phyloP scores from a whole-genome alignment of 2,113 vertebrate species.

The Labeo rohita region DNA sequence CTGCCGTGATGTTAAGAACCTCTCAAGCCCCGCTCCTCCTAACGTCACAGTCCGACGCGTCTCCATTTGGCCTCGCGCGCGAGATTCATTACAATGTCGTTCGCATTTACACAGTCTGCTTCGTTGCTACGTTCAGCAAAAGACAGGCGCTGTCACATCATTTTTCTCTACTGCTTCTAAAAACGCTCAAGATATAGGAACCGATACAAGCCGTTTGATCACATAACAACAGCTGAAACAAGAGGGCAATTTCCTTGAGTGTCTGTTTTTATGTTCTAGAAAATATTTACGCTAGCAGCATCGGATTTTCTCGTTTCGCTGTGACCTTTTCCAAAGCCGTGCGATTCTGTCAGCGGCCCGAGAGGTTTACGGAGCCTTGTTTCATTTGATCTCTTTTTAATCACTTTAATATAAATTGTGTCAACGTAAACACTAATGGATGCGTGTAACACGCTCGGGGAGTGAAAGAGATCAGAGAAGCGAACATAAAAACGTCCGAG shows the following conservation, averaged over 20 bases:
- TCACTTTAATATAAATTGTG: constrained; percentile 33
- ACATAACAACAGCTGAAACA: constrained; percentile 44
- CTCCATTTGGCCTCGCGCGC: constrained; percentile 16
- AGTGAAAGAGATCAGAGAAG: constrained; percentile 24
- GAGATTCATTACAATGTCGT: constrained; percentile 38
- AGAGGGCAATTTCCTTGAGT: constrained; percentile 32
- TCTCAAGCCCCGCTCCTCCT: constrained; percentile 17
- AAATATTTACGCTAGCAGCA: neutral
- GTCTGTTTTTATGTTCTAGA: constrained; percentile 44
- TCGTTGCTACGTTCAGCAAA: constrained; percentile 23
- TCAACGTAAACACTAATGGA: constrained; percentile 26
- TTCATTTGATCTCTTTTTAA: constrained; percentile 44
- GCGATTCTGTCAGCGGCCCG: neutral
- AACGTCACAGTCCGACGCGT: constrained; percentile 16
- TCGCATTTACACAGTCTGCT: constrained; percentile 37
- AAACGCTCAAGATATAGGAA: neutral
- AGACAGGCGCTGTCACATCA: neutral
- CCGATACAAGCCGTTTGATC: constrained; percentile 17
- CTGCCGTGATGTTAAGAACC: constrained; percentile 31
- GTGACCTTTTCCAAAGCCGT: constrained; percentile 33
- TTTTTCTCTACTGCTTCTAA: constrained; percentile 16
- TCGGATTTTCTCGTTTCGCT: neutral
- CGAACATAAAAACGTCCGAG: constrained; percentile 18
- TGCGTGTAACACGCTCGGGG: neutral
- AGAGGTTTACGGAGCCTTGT: neutral